These are phyloP conservation scores for Littorina saxatilis DNA, from an alignment of 1,140 invertebrate genomes.

Conservation along the genomic window DNA sequence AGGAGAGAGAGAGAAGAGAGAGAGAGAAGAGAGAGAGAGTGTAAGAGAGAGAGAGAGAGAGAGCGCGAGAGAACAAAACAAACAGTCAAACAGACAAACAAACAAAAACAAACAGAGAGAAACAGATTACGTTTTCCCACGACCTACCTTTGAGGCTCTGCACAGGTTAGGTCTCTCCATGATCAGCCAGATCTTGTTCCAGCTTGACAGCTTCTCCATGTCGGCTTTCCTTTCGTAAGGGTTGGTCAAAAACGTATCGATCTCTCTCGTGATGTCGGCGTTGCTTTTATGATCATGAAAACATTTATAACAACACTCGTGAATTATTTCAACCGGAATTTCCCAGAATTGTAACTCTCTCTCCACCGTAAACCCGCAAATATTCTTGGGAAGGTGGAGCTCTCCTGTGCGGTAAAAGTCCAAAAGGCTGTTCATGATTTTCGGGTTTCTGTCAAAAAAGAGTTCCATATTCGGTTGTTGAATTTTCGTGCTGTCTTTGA, in stretches of 20 bases:
- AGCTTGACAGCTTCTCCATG: not conserved
- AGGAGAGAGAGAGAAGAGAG: too few relatives aligned
- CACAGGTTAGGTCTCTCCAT: conserved; percentile 17
- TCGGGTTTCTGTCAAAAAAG: conserved; percentile 42
- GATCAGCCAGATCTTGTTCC: conserved; percentile 19
- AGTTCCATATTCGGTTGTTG: not conserved
- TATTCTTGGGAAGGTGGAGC: conserved; percentile 33
- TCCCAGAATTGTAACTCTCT: conserved; percentile 32
- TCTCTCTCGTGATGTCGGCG: conserved; percentile 10
- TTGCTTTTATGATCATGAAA: conserved; percentile 1
- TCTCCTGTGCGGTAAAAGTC: conserved; percentile 41
- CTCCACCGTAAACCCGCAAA: conserved; percentile 14
- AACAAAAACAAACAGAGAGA: too few relatives aligned
- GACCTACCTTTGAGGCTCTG: not conserved
- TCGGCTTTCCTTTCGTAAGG: not conserved
- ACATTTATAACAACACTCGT: conserved; percentile 19
- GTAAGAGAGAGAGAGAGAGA: too few relatives aligned
- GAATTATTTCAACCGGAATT: not conserved
- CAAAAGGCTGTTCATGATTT: conserved; percentile 34
- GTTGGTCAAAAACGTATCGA: conserved; percentile 17
- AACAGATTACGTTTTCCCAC: not conserved
- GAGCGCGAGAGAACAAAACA: too few relatives aligned
- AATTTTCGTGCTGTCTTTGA: not conserved
- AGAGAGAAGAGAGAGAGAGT: too few relatives aligned
- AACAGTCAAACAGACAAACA: too few relatives aligned